A percentile compares a stretch with the other conserved stretches of the same genome.
These are phyloP conservation scores for Pterocles gutturalis DNA, from an alignment of 2,113 vertebrate genomes.

Conservation along the genomic window DNA sequence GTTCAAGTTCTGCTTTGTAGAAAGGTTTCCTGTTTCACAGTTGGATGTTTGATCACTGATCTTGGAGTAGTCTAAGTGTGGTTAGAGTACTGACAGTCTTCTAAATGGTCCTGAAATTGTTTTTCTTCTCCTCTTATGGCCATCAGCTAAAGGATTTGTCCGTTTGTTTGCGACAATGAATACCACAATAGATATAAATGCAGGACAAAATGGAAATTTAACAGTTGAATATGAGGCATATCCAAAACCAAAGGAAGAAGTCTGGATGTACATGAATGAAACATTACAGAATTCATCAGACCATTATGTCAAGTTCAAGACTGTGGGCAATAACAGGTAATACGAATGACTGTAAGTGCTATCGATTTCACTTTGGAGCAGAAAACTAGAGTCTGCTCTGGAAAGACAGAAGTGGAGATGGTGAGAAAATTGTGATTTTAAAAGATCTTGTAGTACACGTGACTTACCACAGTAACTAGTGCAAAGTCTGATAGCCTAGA, in stretches of 20 bases:
- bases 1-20: constrained; percentile 19
- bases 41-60: neutral
- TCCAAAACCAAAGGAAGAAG: constrained; percentile 81
- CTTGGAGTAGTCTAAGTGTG: neutral
- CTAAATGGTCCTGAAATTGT: neutral
- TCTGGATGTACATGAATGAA: constrained; percentile 88
- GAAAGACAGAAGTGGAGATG: neutral
- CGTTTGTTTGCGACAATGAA: constrained; percentile 79
- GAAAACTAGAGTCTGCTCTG: neutral
- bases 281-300: constrained; percentile 88
- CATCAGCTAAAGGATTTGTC: constrained; percentile 91
- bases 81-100: neutral
- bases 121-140: constrained; percentile 4
- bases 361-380: neutral
- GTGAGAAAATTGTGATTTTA: neutral
- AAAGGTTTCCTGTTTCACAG: constrained; percentile 22
- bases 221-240: constrained; percentile 87
- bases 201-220: constrained; percentile 89
- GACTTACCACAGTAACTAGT: neutral
- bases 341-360: neutral
- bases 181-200: constrained; percentile 86
- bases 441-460: neutral
- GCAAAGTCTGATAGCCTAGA: neutral
- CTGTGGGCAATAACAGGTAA: constrained; percentile 86
- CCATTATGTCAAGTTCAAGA: constrained; percentile 85